A percentile compares a stretch with the other conserved stretches of the same genome.
Evolutionary conservation across 1,140 invertebrate genomes (phyloP).

Genomic region (Diabrotica undecimpunctata): DNA sequence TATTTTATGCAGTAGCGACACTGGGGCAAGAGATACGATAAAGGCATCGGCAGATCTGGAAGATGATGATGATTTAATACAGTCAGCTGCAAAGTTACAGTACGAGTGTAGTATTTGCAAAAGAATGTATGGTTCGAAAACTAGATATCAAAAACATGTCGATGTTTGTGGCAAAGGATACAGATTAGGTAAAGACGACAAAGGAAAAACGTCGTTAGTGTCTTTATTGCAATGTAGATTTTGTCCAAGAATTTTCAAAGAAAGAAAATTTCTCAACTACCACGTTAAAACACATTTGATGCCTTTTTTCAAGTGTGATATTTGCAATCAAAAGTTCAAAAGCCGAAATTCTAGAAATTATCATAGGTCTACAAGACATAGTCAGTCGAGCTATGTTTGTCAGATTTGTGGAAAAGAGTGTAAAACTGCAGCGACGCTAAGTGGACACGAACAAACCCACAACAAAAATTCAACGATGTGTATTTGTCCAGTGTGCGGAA

Average conservation of each 20-base stretch:
- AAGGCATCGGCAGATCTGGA: background rate
- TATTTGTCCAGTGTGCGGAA: conserved; percentile 14
- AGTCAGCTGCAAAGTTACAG: background rate
- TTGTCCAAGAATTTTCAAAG: background rate
- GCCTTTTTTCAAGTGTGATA: background rate
- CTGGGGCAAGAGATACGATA: background rate
- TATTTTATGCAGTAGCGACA: background rate
- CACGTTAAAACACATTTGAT: background rate
- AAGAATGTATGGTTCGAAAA: conserved; percentile 1
- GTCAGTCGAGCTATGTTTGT: background rate
- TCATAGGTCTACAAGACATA: background rate
- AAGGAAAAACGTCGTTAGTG: background rate
- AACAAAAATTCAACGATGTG: background rate
- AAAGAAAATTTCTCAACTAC: background rate
- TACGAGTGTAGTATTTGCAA: conserved; percentile 4
- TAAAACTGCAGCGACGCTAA: background rate
- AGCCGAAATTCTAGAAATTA: background rate
- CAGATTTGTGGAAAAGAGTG: conserved; percentile 9
- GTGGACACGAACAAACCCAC: background rate
- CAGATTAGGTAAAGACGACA: background rate
- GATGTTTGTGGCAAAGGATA: background rate
- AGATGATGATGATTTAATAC: conserved; percentile 1
- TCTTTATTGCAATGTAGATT: background rate
- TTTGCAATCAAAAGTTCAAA: background rate
- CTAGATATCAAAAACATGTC: conserved; percentile 1